Base-by-base conservation (phyloP, 2,797 vertebrate genomes). In the Enteromius viviparus region DNA sequence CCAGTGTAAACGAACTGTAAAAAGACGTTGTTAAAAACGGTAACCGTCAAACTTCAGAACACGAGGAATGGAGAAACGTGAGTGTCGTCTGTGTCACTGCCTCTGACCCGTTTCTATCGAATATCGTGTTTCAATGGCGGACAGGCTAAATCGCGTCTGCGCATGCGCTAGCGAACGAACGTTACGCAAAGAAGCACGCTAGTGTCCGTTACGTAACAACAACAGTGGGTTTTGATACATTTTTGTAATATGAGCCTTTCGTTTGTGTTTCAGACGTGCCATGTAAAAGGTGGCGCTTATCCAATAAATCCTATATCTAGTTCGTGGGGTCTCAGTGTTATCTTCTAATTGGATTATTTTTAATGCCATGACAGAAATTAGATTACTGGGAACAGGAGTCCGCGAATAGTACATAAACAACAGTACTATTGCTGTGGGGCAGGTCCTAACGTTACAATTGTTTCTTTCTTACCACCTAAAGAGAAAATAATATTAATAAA, bases 101-200 rank as follows among this genome's bases (percentile, higher is more conserved):
- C 84, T 91, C 92, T 93, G 93, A 93, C 91, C 92, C 91, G 89
- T 88, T 91, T 86, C 91, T 90, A 45, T 42, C 84, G 1, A 87
- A 75, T 89, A 89, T 90, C 86, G 89, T 89, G 83, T 91, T 88
- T 55, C 84, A 94, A 95, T 95, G 94, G 95, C 95, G 94, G 93
- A 87, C 82, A 51, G 71, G 66, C 11, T 40, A 26, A 76, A 6
- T 15, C n/a, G 4, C 62, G 58, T 70, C 32, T 83, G 88, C 92
- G 93, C 89, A 86, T 85, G 86, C 87, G 64, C 47, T 7, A 32
- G 51, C 26, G 26, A 26, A 26, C 23, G 0, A 26, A 17, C 66
- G 80, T 94, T 95, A 94, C 93, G 93, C 89, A 94, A 94, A 84
- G 84, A 75, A 66, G 86, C 87, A 84, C 78, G 64, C 53, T 88